phyloP scores from a whole-genome alignment of 92 coral and sea anemone genomes.

The Siderastrea radians region DNA sequence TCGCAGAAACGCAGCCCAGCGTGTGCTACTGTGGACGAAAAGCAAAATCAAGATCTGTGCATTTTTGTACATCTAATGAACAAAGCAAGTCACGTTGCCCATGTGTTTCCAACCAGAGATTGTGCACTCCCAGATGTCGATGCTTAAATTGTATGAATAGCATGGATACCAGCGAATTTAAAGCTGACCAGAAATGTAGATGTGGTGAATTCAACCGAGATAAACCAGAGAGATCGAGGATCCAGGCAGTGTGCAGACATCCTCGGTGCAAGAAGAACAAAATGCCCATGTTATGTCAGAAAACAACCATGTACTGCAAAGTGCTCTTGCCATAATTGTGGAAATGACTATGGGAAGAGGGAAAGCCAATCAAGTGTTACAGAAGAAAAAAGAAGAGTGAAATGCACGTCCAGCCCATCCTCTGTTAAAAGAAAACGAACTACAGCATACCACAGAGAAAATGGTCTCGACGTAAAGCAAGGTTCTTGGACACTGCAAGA shows the following conservation, averaged over 20 bases:
- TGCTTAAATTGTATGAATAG: conserved; percentile 9
- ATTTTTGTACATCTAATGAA: conserved; percentile 22
- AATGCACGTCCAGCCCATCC: conserved; percentile 43
- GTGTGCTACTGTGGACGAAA: conserved; percentile 33
- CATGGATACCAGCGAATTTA: conserved; percentile 5
- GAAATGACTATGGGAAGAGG: conserved; percentile 26
- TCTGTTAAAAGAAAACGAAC: conserved; percentile 47
- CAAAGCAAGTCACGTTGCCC: conserved; percentile 11
- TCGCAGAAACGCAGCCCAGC: background rate
- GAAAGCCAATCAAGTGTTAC: background rate
- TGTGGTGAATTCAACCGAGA: conserved; percentile 1
- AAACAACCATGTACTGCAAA: conserved; percentile 17
- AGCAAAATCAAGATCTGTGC: conserved; percentile 23
- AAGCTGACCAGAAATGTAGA: background rate
- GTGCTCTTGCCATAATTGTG: conserved; percentile 37
- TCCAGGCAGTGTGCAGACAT: conserved; percentile 24
- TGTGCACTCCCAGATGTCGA: background rate
- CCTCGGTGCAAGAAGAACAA: conserved; percentile 39
- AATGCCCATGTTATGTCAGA: conserved; percentile 37
- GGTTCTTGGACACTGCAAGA: conserved; percentile 63
- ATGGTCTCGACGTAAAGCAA: conserved; percentile 13
- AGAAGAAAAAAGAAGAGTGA: conserved; percentile 13
- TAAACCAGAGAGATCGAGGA: background rate
- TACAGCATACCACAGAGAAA: conserved; percentile 17
- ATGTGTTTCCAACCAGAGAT: conserved; percentile 14